Conservation (phyloP, 2,797 vertebrate species). For the Nannoperca australis region DNA sequence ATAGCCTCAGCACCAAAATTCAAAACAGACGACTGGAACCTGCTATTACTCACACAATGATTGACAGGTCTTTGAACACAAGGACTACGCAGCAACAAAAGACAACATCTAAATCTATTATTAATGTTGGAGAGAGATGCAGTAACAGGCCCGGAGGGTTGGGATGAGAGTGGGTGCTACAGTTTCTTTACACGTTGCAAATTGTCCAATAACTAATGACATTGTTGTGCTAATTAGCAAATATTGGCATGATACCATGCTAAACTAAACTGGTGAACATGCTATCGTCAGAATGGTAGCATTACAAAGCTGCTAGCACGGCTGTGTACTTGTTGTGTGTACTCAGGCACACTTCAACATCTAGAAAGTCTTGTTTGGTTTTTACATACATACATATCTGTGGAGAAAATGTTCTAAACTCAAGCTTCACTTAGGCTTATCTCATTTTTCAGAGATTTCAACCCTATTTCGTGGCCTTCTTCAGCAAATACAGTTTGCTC, state of each 20-base stretch:
- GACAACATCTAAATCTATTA: constrained; percentile 22
- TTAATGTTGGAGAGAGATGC: constrained; percentile 13
- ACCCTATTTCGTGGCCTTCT: background rate
- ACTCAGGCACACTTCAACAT: background rate
- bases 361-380: background rate
- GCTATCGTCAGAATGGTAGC: too few species aligned
- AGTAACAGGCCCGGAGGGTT: background rate
- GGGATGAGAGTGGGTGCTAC: background rate
- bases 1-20: background rate
- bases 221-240: background rate
- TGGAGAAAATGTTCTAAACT: background rate
- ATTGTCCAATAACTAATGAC: background rate
- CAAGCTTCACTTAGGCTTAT: background rate
- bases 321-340: background rate
- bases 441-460: background rate
- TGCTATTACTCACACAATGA: constrained; percentile 12
- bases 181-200: background rate
- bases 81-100: background rate
- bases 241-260: background rate
- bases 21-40: constrained; percentile 6
- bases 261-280: background rate
- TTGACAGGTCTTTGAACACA: constrained; percentile 37
- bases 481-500: background rate
- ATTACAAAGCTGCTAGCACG: background rate
- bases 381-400: background rate